Base-by-base conservation (phyloP, 1,140 invertebrate genomes). In the Megalonaias nervosa region DNA sequence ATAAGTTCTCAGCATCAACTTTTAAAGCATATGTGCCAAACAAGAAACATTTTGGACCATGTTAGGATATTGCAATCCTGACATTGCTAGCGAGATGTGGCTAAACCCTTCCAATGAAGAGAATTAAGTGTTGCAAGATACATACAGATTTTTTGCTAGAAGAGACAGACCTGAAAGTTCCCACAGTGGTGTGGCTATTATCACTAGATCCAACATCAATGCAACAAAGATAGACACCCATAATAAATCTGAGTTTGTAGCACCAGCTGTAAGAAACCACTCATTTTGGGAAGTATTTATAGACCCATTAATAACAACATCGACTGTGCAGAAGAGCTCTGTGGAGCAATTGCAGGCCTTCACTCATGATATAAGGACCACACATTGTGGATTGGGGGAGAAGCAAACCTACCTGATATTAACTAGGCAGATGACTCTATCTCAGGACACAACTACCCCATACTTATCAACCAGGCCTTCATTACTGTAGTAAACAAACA, bases 21-120 rank as follows among this genome's bases (percentile, higher is more conserved):
- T 71, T 38, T 56, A 71, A 26, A 60, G 57, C 57, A 71, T 71
- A 9, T 59, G 59, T 11, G 57, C 57, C 17, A 71, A 71, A 59
- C 59, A n/a, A n/a, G 67, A 68, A 55, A 26, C 26, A 26, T 26
- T 26, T 26, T 26, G 26, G 26, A 26, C 26, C 2, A 26, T 26
- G 26, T 26, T 23, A 38, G 69, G 31, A 26, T 55, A 71, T 13
- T 16, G 16, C 5, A 26, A 60, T n/a, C 69, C 58, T 26, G 26
- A 26, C 26, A 26, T 26, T 26, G 26, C 26, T 26, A 26, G 57
- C 14, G 57, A 71, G 23, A 71, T 59, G 6, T 69, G 67, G 67
- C 67, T 69, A 14, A 14, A 69, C 23, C 16, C 67, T 21, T 15
- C 26, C 15, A 70, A 58, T 13, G 59, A 57, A 1, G 69, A 71